Evolutionary conservation across 92 coral and sea anemone genomes (phyloP).

Genomic region (Zoanthus sansibaricus): DNA sequence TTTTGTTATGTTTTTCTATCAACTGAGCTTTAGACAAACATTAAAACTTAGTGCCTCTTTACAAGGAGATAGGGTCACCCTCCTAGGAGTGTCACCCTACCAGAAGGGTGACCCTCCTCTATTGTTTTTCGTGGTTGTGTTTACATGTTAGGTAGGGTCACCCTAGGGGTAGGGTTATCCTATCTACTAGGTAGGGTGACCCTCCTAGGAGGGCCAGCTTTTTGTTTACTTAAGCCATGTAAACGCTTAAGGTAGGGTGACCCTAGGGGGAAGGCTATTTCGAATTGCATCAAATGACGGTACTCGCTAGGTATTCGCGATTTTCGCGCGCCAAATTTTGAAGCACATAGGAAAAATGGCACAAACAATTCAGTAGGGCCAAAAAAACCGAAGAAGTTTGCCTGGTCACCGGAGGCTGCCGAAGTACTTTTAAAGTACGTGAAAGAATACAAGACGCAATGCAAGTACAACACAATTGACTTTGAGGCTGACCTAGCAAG

Average conservation of each 20-base stretch:
- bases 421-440: conserved; percentile 21
- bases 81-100: neutral
- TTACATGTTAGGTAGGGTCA: no score
- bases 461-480: conserved; percentile 1
- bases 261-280: no score
- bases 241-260: no score
- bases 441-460: conserved; percentile 21
- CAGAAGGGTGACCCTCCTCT: neutral
- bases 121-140: neutral
- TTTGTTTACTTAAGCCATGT: no score
- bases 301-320: neutral
- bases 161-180: neutral
- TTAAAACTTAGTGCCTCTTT: no score
- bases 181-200: neutral
- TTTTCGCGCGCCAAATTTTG: neutral
- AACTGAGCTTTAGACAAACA: no score
- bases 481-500: conserved; percentile 38
- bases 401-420: conserved; percentile 34
- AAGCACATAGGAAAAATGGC: neutral
- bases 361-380: conserved; percentile 1
- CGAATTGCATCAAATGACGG: neutral
- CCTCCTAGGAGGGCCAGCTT: conserved; percentile 1
- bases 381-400: conserved; percentile 35
- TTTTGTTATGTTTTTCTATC: no score
- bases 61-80: no score